Percentiles rank a stretch among this genome's conserved stretches.
These are phyloP conservation scores for Cyphomyrmex costatus DNA, from an alignment of 1,140 invertebrate genomes.

Conservation along the genomic window DNA sequence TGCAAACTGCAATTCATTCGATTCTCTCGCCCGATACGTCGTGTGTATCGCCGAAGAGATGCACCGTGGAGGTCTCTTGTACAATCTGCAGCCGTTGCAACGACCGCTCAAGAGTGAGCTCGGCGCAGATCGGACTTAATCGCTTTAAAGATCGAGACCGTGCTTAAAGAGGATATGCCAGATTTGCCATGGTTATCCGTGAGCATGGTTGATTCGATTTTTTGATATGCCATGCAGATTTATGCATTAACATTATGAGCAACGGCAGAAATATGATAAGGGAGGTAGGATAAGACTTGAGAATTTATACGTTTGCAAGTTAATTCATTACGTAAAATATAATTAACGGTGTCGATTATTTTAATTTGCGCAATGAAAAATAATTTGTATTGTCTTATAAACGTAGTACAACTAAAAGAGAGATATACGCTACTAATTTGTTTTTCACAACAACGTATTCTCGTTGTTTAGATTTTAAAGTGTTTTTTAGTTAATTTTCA, in stretches of 20 bases:
- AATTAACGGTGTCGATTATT: not conserved
- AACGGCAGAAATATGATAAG: conserved; percentile 26
- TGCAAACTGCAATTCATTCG: conserved; percentile 75
- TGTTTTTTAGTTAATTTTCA: not conserved
- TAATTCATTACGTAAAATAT: not conserved
- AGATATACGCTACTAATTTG: not conserved
- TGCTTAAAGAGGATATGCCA: conserved; percentile 73
- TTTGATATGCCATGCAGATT: conserved; percentile 37
- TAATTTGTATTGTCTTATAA: conserved; percentile 15
- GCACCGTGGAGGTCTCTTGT: conserved; percentile 67
- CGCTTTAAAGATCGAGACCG: conserved; percentile 73
- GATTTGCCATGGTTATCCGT: conserved; percentile 57
- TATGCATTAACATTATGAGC: conserved; percentile 31
- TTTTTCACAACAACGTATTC: not conserved
- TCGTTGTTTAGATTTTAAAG: not conserved
- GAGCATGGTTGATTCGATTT: conserved; percentile 35
- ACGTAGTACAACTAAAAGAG: not conserved
- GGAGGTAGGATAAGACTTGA: not conserved
- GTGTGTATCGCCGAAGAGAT: conserved; percentile 61
- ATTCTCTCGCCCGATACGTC: conserved; percentile 44
- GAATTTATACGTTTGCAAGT: conserved; percentile 1
- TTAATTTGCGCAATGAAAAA: not conserved
- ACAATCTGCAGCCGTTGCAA: conserved; percentile 69
- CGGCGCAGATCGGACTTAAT: conserved; percentile 66
- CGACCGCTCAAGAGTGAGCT: conserved; percentile 70